phyloP scores from a whole-genome alignment of 1,140 invertebrate species.

The Ganaspis sp. region DNA sequence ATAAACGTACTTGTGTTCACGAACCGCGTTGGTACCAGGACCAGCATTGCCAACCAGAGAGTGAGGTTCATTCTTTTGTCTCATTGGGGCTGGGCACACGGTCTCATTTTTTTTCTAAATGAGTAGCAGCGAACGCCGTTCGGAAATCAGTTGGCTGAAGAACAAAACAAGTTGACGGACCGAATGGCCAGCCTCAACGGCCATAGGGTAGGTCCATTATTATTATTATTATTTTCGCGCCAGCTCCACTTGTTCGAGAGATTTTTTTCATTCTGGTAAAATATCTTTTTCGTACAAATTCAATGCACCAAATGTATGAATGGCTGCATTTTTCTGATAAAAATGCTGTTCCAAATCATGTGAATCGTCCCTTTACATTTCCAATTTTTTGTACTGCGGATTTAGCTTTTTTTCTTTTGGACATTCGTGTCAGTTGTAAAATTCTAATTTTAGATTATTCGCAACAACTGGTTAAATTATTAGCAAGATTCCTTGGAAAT shows the following conservation, averaged over 20 bases:
- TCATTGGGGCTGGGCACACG: slow-evolving; percentile 5
- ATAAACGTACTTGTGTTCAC: not conserved
- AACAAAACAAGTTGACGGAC: slow-evolving; percentile 21
- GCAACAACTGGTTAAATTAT: no score
- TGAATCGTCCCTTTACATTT: not conserved
- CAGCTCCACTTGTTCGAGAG: not conserved
- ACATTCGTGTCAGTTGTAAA: no score
- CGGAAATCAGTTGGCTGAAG: slow-evolving; percentile 47
- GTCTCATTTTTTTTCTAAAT: slow-evolving; percentile 40
- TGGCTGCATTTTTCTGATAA: not conserved
- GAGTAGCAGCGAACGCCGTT: slow-evolving; percentile 44
- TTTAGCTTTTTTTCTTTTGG: no score
- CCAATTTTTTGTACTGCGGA: no score
- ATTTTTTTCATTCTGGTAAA: not conserved
- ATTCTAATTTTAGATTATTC: no score
- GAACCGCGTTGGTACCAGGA: not conserved
- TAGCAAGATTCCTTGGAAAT: no score
- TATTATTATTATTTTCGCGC: slow-evolving; percentile 19
- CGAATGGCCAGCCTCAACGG: not conserved
- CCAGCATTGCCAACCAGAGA: slow-evolving; percentile 21
- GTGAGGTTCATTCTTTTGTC: slow-evolving; percentile 28
- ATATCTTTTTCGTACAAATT: not conserved
- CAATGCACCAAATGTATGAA: not conserved
- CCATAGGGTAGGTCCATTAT: not conserved
- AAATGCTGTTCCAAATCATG: not conserved